Percentiles rank a stretch among this genome's conserved stretches.
These are phyloP conservation scores for Indicator maculatus DNA, from an alignment of 2,113 vertebrate species.

Conservation along the genomic window DNA sequence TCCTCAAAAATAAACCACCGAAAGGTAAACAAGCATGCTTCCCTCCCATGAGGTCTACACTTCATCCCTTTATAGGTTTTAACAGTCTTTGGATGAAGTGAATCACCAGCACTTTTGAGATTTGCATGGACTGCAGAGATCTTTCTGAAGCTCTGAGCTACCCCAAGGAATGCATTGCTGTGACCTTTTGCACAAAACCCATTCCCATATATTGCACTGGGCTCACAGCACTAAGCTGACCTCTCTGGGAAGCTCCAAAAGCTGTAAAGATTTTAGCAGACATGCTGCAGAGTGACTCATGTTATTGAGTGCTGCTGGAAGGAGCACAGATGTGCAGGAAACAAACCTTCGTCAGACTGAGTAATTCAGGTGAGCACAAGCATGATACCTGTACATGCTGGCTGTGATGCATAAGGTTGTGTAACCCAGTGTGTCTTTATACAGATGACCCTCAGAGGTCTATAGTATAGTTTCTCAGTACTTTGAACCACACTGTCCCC, in stretches of 20 bases:
- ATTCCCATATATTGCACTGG: background rate
- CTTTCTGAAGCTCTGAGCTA: background rate
- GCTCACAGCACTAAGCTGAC: background rate
- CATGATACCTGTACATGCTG: fast-evolving
- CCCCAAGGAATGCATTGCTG: background rate
- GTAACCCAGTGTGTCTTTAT: background rate
- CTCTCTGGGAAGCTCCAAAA: background rate
- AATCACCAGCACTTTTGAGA: background rate
- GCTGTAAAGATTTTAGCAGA: background rate
- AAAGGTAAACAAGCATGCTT: slow-evolving; percentile 20
- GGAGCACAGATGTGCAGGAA: background rate
- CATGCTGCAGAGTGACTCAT: background rate
- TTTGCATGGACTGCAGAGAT: background rate
- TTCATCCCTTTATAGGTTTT: background rate
- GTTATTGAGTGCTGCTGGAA: background rate
- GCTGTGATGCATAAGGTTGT: background rate
- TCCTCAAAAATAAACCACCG: slow-evolving; percentile 32
- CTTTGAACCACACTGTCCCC: background rate
- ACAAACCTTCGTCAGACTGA: background rate
- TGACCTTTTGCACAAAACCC: background rate
- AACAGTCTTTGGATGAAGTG: background rate
- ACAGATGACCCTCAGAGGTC: background rate
- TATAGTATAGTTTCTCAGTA: background rate
- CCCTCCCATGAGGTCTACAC: background rate
- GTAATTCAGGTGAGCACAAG: slow-evolving; percentile 31